Evolutionary conservation across 2,888 invertebrate genomes (phyloP).

Genomic region (Pasiphila rectangulata): DNA sequence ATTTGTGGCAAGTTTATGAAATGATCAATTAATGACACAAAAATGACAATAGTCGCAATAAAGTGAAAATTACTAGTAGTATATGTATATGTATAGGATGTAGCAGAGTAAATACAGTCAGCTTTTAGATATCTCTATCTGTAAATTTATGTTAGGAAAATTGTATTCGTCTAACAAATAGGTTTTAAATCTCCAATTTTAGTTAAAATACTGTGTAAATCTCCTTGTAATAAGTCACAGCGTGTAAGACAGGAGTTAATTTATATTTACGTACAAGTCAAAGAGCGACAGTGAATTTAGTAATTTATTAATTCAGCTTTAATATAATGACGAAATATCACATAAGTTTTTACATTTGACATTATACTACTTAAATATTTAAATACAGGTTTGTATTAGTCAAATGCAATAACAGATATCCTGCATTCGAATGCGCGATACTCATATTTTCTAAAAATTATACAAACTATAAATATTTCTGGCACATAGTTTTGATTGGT

Average conservation of each 20-base stretch:
- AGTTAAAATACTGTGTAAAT: neutral
- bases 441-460: neutral
- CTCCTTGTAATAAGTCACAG: neutral
- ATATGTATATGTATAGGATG: neutral
- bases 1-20: too few species aligned
- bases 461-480: neutral
- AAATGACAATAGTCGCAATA: neutral
- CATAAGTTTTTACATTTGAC: constrained; percentile 59
- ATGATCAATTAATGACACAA: too few species aligned
- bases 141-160: neutral
- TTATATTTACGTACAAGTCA: neutral
- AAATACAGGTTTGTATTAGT: constrained; percentile 26
- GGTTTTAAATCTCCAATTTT: neutral
- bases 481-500: neutral
- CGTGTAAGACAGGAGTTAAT: neutral
- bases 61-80: constrained; percentile 1
- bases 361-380: constrained; percentile 36
- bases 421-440: constrained; percentile 4
- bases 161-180: neutral
- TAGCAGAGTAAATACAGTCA: neutral
- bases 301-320: constrained; percentile 22
- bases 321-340: constrained; percentile 32
- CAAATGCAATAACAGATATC: constrained; percentile 24
- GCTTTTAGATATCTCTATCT: neutral
- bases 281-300: constrained; percentile 9